These are phyloP conservation scores for Euborellia annulipes DNA, from an alignment of 1,140 invertebrate genomes.

Conservation along the genomic window DNA sequence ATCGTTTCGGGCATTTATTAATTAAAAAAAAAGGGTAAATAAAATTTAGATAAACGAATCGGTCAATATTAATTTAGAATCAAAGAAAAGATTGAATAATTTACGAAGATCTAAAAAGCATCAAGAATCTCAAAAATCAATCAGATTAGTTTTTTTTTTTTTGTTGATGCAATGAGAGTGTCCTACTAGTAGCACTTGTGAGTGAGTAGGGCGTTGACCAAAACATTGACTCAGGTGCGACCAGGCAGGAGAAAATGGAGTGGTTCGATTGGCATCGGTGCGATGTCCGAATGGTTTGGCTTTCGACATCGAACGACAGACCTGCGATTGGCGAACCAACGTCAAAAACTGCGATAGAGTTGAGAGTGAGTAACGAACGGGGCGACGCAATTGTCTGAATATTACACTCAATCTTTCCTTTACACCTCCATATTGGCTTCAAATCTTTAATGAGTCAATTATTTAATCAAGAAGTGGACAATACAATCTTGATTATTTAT, in stretches of 20 bases:
- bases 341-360: constrained; percentile 86
- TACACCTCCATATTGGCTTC: no score
- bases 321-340: constrained; percentile 90
- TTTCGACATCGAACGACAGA: constrained; percentile 88
- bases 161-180: no score
- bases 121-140: no score
- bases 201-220: constrained; percentile 5
- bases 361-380: constrained; percentile 64
- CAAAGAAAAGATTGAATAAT: no score
- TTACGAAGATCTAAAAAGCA: no score
- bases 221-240: constrained; percentile 57
- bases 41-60: no score
- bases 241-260: constrained; percentile 68
- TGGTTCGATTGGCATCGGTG: constrained; percentile 68
- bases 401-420: background rate
- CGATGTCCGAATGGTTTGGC: constrained; percentile 77
- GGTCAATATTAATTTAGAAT: no score
- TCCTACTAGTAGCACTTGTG: no score
- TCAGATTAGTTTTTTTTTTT: no score
- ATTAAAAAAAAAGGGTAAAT: no score
- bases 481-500: no score
- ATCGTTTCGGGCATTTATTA: no score
- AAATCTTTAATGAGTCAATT: background rate
- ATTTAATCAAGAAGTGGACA: constrained; percentile 1
- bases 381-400: background rate